Evolutionary conservation across 2,113 vertebrate species (phyloP).

Genomic region (Nymphicus hollandicus): DNA sequence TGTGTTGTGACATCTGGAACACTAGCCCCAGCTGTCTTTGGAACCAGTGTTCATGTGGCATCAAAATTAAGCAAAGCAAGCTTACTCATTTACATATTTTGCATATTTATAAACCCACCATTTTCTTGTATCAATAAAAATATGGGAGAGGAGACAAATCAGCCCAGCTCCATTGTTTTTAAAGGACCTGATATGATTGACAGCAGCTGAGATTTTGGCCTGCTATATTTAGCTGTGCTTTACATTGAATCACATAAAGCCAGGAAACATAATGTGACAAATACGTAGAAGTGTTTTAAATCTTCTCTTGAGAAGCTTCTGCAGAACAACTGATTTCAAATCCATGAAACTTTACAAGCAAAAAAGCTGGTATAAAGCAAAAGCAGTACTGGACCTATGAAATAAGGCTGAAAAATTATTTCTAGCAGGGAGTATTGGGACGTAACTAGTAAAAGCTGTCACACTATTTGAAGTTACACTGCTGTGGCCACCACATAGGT

Average conservation of each 20-base stretch:
- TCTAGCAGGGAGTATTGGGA: background rate
- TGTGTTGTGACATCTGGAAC: background rate
- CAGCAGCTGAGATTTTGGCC: background rate
- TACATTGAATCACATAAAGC: background rate
- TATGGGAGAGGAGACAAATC: background rate
- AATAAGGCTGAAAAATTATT: background rate
- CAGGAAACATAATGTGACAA: background rate
- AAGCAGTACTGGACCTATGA: background rate
- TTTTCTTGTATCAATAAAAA: background rate
- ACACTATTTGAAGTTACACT: background rate
- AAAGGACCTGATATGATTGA: background rate
- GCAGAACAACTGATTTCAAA: background rate
- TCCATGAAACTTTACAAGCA: background rate
- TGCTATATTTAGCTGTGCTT: background rate
- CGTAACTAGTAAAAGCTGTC: background rate
- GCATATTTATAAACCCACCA: background rate
- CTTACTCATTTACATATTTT: constrained; percentile 16
- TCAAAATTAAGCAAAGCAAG: constrained; percentile 17
- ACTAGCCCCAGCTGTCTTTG: constrained; percentile 3
- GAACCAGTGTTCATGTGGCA: background rate
- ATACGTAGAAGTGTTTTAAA: background rate
- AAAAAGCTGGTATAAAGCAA: background rate
- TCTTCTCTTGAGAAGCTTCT: background rate
- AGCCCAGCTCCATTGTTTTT: background rate
- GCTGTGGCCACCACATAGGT: background rate